Evolutionary conservation across 2,888 invertebrate genomes (phyloP).

Genomic region (Phyllotreta striolata): DNA sequence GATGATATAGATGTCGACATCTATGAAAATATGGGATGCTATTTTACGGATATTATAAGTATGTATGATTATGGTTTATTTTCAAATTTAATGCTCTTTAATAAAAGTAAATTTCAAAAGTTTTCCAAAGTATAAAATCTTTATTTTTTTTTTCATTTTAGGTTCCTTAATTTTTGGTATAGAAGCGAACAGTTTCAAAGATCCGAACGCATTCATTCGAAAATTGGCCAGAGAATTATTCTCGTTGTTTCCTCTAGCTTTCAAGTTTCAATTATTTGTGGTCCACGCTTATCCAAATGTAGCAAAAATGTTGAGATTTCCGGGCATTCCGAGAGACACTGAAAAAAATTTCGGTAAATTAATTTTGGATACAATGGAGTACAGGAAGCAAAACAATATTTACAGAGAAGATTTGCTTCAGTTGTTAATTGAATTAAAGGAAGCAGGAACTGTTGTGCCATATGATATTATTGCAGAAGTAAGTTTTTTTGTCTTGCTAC

Average conservation of each 20-base stretch:
- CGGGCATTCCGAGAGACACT: slow-evolving; percentile 43
- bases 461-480: slow-evolving; percentile 62
- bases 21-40: slow-evolving; percentile 12
- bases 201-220: slow-evolving; percentile 56
- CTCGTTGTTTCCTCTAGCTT: slow-evolving; percentile 36
- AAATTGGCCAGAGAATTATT: slow-evolving; percentile 53
- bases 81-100: too few species aligned
- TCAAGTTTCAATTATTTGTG: slow-evolving; percentile 34
- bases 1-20: slow-evolving; percentile 9
- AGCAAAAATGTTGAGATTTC: slow-evolving; percentile 35
- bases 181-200: slow-evolving; percentile 65
- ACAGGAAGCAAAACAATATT: slow-evolving; percentile 47
- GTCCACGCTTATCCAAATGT: slow-evolving; percentile 41
- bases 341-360: slow-evolving; percentile 49
- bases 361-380: slow-evolving; percentile 48
- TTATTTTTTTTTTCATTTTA: slow-evolving; percentile 9
- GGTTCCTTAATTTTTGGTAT: slow-evolving; percentile 65
- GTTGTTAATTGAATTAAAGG: slow-evolving; percentile 45
- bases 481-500: slow-evolving; percentile 1
- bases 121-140: slow-evolving; percentile 4
- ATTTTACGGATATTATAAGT: slow-evolving; percentile 15
- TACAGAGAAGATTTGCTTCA: slow-evolving; percentile 49
- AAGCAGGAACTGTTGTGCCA: slow-evolving; percentile 38
- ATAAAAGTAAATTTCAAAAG: background rate
- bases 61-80: background rate